Evolutionary conservation across 37 sponge, comb jelly and placozoan species (phyloP).

Genomic region (Tethya wilhelma): DNA sequence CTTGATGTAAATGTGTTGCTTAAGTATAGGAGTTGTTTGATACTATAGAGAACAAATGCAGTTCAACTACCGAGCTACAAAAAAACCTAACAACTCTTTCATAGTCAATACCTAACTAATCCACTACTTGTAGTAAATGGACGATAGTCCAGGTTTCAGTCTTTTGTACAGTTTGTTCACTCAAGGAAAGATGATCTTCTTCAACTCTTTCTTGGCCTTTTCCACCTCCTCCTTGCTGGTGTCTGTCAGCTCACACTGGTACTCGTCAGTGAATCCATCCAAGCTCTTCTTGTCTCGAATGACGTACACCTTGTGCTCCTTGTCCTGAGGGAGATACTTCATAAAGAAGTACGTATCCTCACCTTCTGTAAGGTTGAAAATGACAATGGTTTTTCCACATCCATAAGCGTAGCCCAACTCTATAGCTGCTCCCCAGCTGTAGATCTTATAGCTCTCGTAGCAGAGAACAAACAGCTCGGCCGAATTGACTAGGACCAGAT

Average conservation of each 20-base stretch:
- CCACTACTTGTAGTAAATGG: too few species aligned
- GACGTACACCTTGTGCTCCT: not conserved
- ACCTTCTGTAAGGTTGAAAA: not conserved
- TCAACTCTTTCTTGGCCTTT: too few species aligned
- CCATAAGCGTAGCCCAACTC: conserved; percentile 2
- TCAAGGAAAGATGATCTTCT: too few species aligned
- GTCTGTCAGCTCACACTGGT: not conserved
- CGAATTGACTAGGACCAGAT: not conserved
- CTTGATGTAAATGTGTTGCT: too few species aligned
- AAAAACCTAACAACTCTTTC: too few species aligned
- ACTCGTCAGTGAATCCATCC: not conserved
- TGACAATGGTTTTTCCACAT: not conserved
- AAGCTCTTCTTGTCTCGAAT: not conserved
- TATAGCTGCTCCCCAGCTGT: conserved; percentile 4
- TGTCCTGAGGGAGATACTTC: conserved; percentile 3
- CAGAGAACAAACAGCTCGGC: not conserved
- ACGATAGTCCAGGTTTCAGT: too few species aligned
- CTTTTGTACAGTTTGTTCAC: too few species aligned
- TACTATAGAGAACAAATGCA: too few species aligned
- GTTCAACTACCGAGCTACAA: too few species aligned
- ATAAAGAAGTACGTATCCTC: conserved; percentile 1
- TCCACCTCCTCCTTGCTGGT: too few species aligned
- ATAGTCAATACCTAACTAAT: too few species aligned
- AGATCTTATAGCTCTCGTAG: not conserved
- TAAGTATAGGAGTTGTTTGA: too few species aligned